These are phyloP conservation scores for Diglossa cyanea DNA, from an alignment of 2,797 vertebrate species.

Conservation along the genomic window DNA sequence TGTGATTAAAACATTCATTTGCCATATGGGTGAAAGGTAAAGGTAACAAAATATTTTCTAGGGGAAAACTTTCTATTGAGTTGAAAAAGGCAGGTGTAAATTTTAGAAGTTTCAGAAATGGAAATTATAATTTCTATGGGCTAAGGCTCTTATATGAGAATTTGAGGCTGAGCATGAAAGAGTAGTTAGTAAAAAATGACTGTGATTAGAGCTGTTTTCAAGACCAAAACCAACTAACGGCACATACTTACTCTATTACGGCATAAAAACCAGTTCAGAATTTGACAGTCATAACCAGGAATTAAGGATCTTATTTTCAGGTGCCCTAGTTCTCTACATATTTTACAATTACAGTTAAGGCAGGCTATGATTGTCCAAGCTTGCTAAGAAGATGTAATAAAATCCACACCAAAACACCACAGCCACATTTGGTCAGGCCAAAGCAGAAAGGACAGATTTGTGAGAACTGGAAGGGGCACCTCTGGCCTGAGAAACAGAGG, in stretches of 20 bases:
- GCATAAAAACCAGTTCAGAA: neutral
- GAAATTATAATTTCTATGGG: neutral
- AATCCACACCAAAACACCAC: neutral
- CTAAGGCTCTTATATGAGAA: neutral
- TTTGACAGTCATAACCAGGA: neutral
- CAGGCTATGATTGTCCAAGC: neutral
- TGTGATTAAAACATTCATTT: conserved; percentile 50
- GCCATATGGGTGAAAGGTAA: neutral
- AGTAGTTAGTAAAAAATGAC: neutral
- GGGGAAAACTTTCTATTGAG: neutral
- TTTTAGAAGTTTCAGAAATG: neutral
- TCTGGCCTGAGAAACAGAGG: neutral
- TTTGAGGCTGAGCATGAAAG: neutral
- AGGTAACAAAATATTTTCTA: neutral
- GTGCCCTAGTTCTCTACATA: neutral
- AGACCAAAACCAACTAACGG: neutral
- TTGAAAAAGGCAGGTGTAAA: neutral
- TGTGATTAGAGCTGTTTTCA: neutral
- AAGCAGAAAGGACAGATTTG: neutral
- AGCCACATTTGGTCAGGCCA: neutral
- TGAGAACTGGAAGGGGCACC: neutral
- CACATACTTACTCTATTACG: neutral
- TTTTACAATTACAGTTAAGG: neutral
- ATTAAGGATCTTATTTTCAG: neutral
- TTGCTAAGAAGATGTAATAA: neutral